Evolutionary conservation across 2,797 vertebrate species (phyloP), one percentile per base, ranked within the genome.

Genomic region (Coregonus sp.): DNA sequence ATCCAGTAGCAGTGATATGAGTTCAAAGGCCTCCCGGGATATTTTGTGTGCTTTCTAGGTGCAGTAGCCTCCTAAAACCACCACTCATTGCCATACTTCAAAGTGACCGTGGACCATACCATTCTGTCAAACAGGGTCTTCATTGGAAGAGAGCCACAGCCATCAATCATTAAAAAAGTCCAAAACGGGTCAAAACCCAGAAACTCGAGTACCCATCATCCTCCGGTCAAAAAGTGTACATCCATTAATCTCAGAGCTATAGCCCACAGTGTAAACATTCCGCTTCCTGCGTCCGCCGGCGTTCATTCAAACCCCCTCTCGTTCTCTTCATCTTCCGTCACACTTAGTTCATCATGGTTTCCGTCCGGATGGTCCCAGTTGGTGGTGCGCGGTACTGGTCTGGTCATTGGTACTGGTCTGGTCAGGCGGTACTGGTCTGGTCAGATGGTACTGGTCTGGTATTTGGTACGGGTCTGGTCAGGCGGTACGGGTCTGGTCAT

Each of bases 391-490:
- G 11, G 40, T 47, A 47, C 9, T 12, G 40, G 7, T 29, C 40
- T 47, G 40, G 9, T 47, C 9, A 47, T 47, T 47, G 9, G 40
- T 47, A 12, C 9, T 11, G 20, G 14, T 66, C 63, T 15, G 11
- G 14, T 9, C 63, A 66, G 12, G 25, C 9, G 9, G 14, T 14
- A 40, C 12, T 5, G 69, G 1, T 40, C 40, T 47, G 40, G 40
- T 47, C 40, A 25, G 25, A 1, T 25, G 25, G 25, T 25, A 25
- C 25, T 25, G 25, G 25, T 25, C 25, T 25, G 25, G 25, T 25
- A 25, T 25, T 90, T 99, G 97, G 95, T 99, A 99, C 82, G 98
- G 98, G 93, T 29, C 40, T 47, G 40, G 9, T 47, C 9, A 47
- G 12, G 25, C 11, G 9, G 40, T 47, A 12, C 9, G 25, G 20